Base-by-base conservation (phyloP, 92 coral and sea anemone genomes). In the Zoanthus solanderi region DNA sequence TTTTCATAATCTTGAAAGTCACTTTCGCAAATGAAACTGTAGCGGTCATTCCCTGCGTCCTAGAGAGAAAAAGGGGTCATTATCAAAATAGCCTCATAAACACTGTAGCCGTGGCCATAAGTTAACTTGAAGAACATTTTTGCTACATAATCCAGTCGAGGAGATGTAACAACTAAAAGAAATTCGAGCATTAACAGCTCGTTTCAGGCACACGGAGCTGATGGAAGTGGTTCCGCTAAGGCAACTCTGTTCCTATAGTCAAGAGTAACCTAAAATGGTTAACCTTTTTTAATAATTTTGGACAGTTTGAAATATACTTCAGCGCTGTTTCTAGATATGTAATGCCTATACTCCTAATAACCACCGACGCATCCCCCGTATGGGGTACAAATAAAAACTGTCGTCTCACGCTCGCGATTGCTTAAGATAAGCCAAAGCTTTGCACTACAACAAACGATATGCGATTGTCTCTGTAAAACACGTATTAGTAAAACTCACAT, bases 31-130 rank as follows among this genome's bases (percentile, higher is more conserved):
- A 87, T 83, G 18, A 78, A 87, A 54, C 72, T 56, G 67, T 44
- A 78, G 76, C 85, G 52, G 90, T 87, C 90, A 69, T 78, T 79
- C 50, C 90, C 90, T 28, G 66, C 85, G 52, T 53, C 76, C 85
- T 87, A 46, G 52, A 69, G 58, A 58, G 68, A 29, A 76, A 17
- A 17, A 58, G 66, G 66, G 66, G 66, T 69, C 74, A 69, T 69
- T 69, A 69, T 69, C 61, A 71, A 84, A 48, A 57, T 50, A 79
- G 61, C 80, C 80, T 46, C 80, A 76, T 13, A 76, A 76, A 76
- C 80, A 44, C 58, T 46, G 61, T 23, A 46, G 80, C 56, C 60
- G 56, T 76, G 61, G 61, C 80, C 61, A 34, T 76, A 46, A 76
- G 63, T 76, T 46, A 76, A 76, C 63, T 69, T 69, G 16, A 69